Percentiles rank a stretch among this genome's conserved stretches.
Conservation (phyloP, 2,113 vertebrate species). For the Erinaceus europaeus region DNA sequence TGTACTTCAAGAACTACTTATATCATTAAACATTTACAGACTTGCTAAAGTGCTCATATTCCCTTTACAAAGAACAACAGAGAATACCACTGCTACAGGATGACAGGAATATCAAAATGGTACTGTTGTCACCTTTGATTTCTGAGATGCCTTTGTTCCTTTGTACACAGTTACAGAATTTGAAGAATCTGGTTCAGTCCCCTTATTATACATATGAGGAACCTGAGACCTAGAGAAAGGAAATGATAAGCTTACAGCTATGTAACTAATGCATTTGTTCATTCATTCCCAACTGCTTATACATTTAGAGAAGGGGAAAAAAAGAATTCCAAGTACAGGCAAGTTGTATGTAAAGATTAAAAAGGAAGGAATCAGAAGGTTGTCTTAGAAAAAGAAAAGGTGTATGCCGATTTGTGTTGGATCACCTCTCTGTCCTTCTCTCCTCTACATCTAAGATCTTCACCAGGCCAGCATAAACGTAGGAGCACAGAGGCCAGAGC, state of each 20-base stretch:
- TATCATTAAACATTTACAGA: slow-evolving; percentile 68
- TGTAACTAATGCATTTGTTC: not conserved
- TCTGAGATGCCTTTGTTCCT: slow-evolving; percentile 46
- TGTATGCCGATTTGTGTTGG: not conserved
- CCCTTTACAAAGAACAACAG: slow-evolving; percentile 61
- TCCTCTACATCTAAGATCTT: not conserved
- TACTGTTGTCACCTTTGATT: slow-evolving; percentile 44
- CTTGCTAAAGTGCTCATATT: slow-evolving; percentile 16
- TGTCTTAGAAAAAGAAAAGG: not conserved
- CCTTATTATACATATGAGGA: slow-evolving; percentile 34
- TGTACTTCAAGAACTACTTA: slow-evolving; percentile 57
- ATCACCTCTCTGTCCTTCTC: not conserved
- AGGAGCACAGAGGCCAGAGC: not conserved
- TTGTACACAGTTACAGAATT: not conserved
- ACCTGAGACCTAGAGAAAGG: not conserved
- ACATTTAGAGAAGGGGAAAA: not conserved
- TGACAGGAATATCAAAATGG: slow-evolving; percentile 36
- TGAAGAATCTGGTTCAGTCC: not conserved
- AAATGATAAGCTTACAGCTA: not conserved
- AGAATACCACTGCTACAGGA: not conserved
- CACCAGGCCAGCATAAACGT: not conserved
- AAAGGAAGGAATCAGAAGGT: not conserved
- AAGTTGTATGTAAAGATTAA: not conserved
- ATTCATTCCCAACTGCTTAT: not conserved
- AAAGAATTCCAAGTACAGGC: slow-evolving; percentile 2